Conservation (phyloP, 1,140 invertebrate species). For the Tetramorium simillimum region DNA sequence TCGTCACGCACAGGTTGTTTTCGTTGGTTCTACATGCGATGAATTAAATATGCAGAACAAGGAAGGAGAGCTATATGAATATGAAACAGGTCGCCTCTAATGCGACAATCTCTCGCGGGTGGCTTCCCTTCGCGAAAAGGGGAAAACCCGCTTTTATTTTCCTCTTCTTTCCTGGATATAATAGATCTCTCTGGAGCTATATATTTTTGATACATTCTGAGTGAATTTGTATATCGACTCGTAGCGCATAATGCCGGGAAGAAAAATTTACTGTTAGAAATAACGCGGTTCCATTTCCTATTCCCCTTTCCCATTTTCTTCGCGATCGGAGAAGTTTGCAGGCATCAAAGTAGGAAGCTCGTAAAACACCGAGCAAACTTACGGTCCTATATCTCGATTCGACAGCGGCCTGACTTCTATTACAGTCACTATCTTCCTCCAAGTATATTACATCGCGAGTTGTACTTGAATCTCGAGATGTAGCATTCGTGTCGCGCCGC, state of each 20-base stretch:
- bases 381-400: conserved; percentile 26
- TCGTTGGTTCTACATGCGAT: conserved; percentile 32
- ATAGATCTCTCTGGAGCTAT: background rate
- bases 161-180: background rate
- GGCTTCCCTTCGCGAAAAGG: too few species aligned
- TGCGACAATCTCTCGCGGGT: background rate
- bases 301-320: background rate
- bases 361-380: conserved; percentile 51
- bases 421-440: conserved; percentile 19
- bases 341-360: conserved; percentile 51
- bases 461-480: conserved; percentile 26
- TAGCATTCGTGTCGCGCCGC: background rate
- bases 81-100: conserved; percentile 7
- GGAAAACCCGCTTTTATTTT: background rate
- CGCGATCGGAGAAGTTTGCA: conserved; percentile 21
- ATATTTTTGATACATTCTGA: background rate
- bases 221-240: background rate
- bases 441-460: conserved; percentile 39
- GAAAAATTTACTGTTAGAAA: background rate
- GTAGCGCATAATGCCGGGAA: too few species aligned
- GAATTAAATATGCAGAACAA: conserved; percentile 26
- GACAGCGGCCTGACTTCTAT: conserved; percentile 30
- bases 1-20: conserved; percentile 48
- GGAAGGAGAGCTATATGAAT: background rate
- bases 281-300: conserved; percentile 18